Base-by-base conservation (phyloP, 2,888 invertebrate species). In the Ormyrus nitidulus region DNA sequence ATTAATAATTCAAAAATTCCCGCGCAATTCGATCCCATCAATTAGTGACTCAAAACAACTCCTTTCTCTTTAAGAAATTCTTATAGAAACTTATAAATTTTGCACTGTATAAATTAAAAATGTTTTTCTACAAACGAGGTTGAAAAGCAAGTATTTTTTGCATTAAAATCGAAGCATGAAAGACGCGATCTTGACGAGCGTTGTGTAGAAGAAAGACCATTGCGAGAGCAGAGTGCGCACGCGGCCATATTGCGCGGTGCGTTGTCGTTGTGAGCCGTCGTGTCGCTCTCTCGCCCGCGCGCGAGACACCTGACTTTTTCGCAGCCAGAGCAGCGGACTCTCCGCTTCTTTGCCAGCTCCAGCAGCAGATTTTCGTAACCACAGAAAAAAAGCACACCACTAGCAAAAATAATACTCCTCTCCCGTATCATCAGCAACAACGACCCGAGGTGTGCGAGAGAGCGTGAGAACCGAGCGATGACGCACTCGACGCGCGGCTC, bases 221-320 rank as follows among this genome's bases (percentile, higher is more conserved):
- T 34, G 34, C 34, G 34, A 34, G 34, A 34, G 34, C 34, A 34
- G 34, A 34, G 34, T 34, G 51, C 34, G 56, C 71, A 34, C 49
- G 77, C 58, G 62, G 81, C 81, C 81, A 81, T 81, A 78, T 81
- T 81, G 77, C 77, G 77, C 77, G 74, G 59, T 74, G 77, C 71
- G 73, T 72, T 65, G 71, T 68, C 69, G 79, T 74, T 44, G 56
- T 34, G 4, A 34, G 62, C 70, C 70, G 77, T 77, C 66, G 74
- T 73, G 80, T 76, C 68, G 68, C 62, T 48, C 74, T n/a, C 34
- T 71, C 64, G 46, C 46, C 62, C 48, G 62, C 58, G 58, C 66
- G 73, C 62, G 34, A 34, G 34, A 34, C 34, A n/a, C 70, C 19
- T 49, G 70, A 54, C 68, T 19, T 53, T 51, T 65, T 65, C 65